Conservation (phyloP, 2,113 vertebrate species). For the Leptobrachium ailaonicum region DNA sequence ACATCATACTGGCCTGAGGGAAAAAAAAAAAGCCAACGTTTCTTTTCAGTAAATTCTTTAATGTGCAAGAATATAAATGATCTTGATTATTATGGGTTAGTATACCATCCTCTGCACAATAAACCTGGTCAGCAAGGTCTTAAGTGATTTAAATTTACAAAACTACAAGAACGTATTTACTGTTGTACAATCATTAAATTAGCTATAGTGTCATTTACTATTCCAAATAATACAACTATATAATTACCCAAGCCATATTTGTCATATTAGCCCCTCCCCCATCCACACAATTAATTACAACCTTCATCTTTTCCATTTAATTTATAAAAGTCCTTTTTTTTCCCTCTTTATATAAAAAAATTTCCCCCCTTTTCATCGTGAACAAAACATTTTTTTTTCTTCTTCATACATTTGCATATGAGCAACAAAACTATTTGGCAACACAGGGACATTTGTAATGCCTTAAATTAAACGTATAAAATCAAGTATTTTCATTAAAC, state of each 20-base stretch:
- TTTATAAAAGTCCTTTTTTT: constrained; percentile 70
- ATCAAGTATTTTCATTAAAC: constrained; percentile 54
- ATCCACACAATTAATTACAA: constrained; percentile 66
- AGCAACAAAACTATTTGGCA: constrained; percentile 70
- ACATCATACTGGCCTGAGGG: no score
- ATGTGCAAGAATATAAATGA: constrained; percentile 68
- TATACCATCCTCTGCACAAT: constrained; percentile 64
- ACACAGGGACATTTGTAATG: constrained; percentile 59
- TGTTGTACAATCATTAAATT: constrained; percentile 71
- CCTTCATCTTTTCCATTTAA: constrained; percentile 68
- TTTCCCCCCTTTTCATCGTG: constrained; percentile 61
- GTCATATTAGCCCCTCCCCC: constrained; percentile 61
- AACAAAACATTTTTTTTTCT: constrained; percentile 63
- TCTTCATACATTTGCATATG: constrained; percentile 60
- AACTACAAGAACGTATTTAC: constrained; percentile 71
- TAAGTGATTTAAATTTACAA: constrained; percentile 63
- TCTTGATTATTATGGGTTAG: constrained; percentile 63
- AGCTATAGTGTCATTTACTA: constrained; percentile 66
- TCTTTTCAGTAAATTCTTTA: constrained; percentile 67
- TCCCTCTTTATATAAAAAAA: constrained; percentile 64
- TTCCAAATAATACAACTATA: constrained; percentile 70
- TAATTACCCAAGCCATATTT: constrained; percentile 60
- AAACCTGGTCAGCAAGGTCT: constrained; percentile 61
- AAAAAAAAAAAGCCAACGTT: no score
- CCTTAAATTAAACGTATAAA: constrained; percentile 54